phyloP scores from a whole-genome alignment of 2,888 invertebrate species.

The Hermodice carunculata region DNA sequence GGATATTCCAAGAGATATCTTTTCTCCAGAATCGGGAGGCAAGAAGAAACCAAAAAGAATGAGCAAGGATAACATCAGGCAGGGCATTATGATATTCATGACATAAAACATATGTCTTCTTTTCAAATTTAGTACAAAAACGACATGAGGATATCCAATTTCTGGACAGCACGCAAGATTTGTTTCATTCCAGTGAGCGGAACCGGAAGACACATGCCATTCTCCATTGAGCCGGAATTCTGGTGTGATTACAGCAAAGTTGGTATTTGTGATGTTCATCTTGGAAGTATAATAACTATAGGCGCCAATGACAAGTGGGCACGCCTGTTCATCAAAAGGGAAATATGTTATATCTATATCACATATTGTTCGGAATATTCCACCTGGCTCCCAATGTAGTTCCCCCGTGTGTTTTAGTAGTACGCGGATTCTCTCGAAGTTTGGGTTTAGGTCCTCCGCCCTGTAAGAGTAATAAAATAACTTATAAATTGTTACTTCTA shows the following conservation, averaged over 20 bases:
- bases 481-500: no score
- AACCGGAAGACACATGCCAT: constrained; percentile 37
- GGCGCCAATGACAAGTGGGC: constrained; percentile 39
- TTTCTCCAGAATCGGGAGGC: constrained; percentile 43
- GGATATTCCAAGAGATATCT: constrained; percentile 45
- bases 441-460: constrained; percentile 41
- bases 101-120: constrained; percentile 39
- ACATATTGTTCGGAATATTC: constrained; percentile 41
- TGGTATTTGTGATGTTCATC: constrained; percentile 41
- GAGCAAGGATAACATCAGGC: constrained; percentile 44
- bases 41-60: constrained; percentile 39
- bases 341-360: constrained; percentile 44
- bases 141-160: constrained; percentile 38
- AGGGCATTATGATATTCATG: constrained; percentile 47
- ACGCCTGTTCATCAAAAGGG: constrained; percentile 38
- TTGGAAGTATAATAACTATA: constrained; percentile 34
- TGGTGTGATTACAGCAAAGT: constrained; percentile 26
- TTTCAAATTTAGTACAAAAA: constrained; percentile 38
- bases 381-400: constrained; percentile 44
- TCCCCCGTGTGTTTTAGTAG: constrained; percentile 31
- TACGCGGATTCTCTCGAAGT: constrained; percentile 40
- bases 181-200: constrained; percentile 34
- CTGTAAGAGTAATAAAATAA: constrained; percentile 15
- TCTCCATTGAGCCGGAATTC: constrained; percentile 41
- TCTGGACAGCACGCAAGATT: constrained; percentile 34